A percentile compares a stretch with the other conserved stretches of the same genome.
These are phyloP conservation scores for Zelleria hepariella DNA, from an alignment of 2,888 invertebrate genomes.

Conservation along the genomic window DNA sequence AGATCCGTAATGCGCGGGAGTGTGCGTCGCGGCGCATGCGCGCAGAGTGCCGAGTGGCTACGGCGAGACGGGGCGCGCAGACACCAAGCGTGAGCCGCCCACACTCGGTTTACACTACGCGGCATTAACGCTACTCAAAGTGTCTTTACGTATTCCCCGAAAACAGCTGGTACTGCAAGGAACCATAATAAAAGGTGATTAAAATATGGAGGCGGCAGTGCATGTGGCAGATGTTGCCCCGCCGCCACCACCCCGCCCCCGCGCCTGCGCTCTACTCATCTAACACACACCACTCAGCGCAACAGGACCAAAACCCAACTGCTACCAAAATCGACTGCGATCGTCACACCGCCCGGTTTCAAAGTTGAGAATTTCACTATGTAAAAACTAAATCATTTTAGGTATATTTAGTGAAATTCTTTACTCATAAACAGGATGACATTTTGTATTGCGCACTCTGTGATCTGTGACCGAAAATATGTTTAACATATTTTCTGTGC, in stretches of 20 bases:
- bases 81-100: conserved; percentile 21
- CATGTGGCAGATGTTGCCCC: conserved; percentile 25
- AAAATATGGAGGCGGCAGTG: conserved; percentile 36
- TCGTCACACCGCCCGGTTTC: too few relatives aligned
- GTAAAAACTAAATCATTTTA: too few relatives aligned
- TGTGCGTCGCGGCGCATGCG: conserved; percentile 18
- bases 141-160: conserved; percentile 74
- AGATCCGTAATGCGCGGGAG: conserved; percentile 21
- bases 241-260: conserved; percentile 28
- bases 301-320: not conserved
- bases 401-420: too few relatives aligned
- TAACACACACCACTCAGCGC: not conserved
- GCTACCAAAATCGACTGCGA: not conserved
- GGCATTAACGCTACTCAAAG: conserved; percentile 44
- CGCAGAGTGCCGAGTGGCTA: conserved; percentile 24
- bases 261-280: conserved; percentile 33
- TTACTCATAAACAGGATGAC: too few relatives aligned
- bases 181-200: conserved; percentile 57
- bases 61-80: conserved; percentile 19
- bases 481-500: not conserved
- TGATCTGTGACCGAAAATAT: too few relatives aligned
- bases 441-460: too few relatives aligned
- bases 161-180: conserved; percentile 78
- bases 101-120: conserved; percentile 35
- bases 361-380: too few relatives aligned